Base-by-base conservation (phyloP, 2,888 invertebrate genomes). In the Brachypalpus laphriformis region DNA sequence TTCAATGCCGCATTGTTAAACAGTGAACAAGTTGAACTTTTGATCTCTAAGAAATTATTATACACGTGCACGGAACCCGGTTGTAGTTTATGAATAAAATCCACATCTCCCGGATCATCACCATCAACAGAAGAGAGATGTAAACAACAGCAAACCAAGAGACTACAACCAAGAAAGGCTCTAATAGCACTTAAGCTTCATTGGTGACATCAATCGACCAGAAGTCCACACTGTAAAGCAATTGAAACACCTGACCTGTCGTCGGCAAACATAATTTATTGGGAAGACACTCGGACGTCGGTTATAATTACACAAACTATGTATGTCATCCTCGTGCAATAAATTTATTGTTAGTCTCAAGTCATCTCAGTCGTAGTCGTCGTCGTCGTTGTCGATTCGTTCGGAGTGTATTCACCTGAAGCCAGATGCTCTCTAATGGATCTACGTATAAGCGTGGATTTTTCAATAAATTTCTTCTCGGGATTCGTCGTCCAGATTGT, bases 231-330 rank as follows among this genome's bases (percentile, higher is more conserved):
- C 56, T 40, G 11, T 6, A 37, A 59, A 11, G 77, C 57, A 66
- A 71, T 71, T 40, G 49, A 45, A 82, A 25, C 25, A 25, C 25
- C 25, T 25, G 74, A 78, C 80, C 80, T 75, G 74, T 83, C 83
- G 57, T 42, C 78, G 68, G 54, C 54, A 40, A 82, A 78, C 61
- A 68, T 74, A 78, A 78, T 78, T 78, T 83, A 83, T 83, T 61
- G 61, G 47, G 28, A 68, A 78, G 72, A 83, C 78, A 47, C 56
- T 74, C 40, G 47, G 28, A 83, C 70, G 78, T 83, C 83, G 83
- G 74, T 83, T 83, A 83, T 83, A 83, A 83, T 83, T 83, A 83
- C 80, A 83, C 74, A 80, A 80, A 83, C 83, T 74, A 83, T 68
- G 74, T 78, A 75, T 80, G 80, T 74, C 68, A 75, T 75, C 65